Evolutionary conservation across 2,888 invertebrate genomes (phyloP).

Genomic region (Catotricha subobsoleta): DNA sequence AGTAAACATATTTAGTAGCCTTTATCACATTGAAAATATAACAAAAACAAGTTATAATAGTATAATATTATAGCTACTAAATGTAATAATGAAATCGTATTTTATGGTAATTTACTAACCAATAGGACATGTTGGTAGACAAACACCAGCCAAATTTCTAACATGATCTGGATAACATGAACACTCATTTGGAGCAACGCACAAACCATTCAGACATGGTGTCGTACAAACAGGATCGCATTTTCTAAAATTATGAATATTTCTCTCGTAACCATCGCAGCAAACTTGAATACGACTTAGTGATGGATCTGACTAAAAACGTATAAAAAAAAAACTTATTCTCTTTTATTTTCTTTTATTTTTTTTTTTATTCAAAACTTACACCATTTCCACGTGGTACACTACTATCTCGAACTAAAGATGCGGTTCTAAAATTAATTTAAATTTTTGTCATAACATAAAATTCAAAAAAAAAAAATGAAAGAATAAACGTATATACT

Average conservation of each 20-base stretch:
- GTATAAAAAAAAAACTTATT: background rate
- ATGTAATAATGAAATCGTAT: background rate
- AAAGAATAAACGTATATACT: constrained; percentile 14
- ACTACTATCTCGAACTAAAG: background rate
- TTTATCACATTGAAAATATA: too few species aligned
- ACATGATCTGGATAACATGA: constrained; percentile 41
- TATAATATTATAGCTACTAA: background rate
- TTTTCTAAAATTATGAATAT: constrained; percentile 34
- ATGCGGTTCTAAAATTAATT: constrained; percentile 1
- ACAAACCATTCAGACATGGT: constrained; percentile 33
- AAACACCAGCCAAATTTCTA: constrained; percentile 34
- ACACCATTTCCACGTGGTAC: constrained; percentile 5
- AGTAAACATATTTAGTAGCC: too few species aligned
- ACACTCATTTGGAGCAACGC: constrained; percentile 32
- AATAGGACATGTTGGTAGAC: constrained; percentile 47
- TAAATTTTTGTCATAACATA: background rate
- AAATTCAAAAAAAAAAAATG: background rate
- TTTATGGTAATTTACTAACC: constrained; percentile 21
- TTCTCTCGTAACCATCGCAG: constrained; percentile 50
- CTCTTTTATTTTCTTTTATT: background rate
- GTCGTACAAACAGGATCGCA: constrained; percentile 31
- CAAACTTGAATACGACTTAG: constrained; percentile 49
- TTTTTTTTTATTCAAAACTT: background rate
- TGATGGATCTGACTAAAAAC: constrained; percentile 36
- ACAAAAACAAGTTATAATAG: background rate